Base-by-base conservation (phyloP, 2,113 vertebrate species). In the Colaptes auratus region DNA sequence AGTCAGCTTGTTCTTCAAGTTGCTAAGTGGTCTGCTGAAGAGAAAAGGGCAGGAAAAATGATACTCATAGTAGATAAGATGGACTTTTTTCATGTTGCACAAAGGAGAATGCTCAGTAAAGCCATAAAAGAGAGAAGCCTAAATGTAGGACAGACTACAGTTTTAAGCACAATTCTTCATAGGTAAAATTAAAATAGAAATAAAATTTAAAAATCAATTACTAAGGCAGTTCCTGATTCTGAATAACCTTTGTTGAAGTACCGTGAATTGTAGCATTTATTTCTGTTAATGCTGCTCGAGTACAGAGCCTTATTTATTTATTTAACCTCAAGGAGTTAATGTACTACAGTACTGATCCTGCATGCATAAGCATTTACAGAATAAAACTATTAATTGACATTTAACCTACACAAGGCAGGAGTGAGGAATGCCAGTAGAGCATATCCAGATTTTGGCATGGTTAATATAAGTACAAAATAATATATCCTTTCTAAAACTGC, bases 301-400 rank as follows among this genome's bases (percentile, higher is more conserved):
- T 46, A 88, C 14, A 79, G 33, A 90, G 18, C 3, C 17, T 31
- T 24, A 31, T 19, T 82, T 75, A 2, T 46, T 83, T 69, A 42
- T 48, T 90, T 48, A 77, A 52, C 19, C 35, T 69, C 48, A 60
- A 2, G 28, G 74, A 79, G 52, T 83, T 96, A 88, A 66, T 55
- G 27, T 90, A 94, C 64, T 82, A n/a, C 87, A 76, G 56, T 84
- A 78, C 70, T 91, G 81, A 90, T 82, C 86, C 76, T 86, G 52
- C 20, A 88, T 76, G 78, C 92, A 42, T 76, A 87, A 92, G 86
- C 70, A 66, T 92, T 93, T 82, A 58, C 42, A 52, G 84, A 96
- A 91, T 91, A 94, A 87, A 94, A 87, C 85, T 89, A 89, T 88
- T 95, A 95, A 91, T 84, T 92, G 56, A 60, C 31, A 48, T 91